Evolutionary conservation across 2,797 vertebrate species (phyloP), one percentile per base, ranked within the genome.

Genomic region (Pseudotriccus pelzelni): DNA sequence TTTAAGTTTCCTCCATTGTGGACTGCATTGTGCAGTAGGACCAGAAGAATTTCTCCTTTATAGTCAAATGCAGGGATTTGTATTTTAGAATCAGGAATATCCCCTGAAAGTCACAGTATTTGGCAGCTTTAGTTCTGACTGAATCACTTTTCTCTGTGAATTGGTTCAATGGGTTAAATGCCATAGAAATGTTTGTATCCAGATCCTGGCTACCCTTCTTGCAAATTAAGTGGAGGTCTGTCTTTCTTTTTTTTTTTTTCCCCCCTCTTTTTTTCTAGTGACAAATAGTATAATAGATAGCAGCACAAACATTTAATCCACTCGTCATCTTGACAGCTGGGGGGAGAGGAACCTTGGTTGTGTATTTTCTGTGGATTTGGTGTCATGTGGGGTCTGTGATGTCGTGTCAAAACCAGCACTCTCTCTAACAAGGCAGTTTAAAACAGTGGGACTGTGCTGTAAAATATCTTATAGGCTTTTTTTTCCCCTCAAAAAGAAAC

Each of bases 231-330:
- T 63, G 55, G 30, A 60, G 5, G 1, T 67, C 4, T 50, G 3
- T 5, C 1, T 7, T 22, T 15, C 8, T 28, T 12, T 10, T 9
- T 22, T 5, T 15, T 27, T 10, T 1, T 5, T 13, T 4, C 7
- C 1, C 7, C 13, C 6, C 7, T 1, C 10, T 15, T 7, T 37
- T 17, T 58, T 25, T 47, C 17, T 39, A 1, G 6, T 21, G 30
- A 36, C 25, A 28, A 36, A 4, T 21, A 32, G 3, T n/a, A 49
- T 12, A 39, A 37, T 34, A 76, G 18, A 28, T 52, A 75, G n/a
- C 28, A 62, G 27, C 15, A 67, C 21, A 25, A 34, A 19, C 24
- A 14, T 13, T 83, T 81, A 78, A 73, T 78, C 13, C 17, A 18
- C 9, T 30, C 80, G 36, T 62, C 25, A 9, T 41, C n/a, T 78